Conservation (phyloP, 2,888 invertebrate species). For the Seira ritae region DNA sequence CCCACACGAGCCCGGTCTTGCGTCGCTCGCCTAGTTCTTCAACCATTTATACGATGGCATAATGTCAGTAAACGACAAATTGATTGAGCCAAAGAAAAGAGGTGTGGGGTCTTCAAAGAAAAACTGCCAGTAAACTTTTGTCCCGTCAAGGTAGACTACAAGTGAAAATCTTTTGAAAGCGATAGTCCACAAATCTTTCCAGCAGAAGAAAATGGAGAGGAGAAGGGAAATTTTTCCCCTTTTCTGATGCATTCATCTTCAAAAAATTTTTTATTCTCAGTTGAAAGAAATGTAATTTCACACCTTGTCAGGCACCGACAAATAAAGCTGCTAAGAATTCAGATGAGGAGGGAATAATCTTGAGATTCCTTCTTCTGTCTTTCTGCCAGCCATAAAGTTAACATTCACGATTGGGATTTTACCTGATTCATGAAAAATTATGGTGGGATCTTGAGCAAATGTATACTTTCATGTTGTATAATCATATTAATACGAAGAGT, state of each 20-base stretch:
- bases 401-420: constrained; percentile 66
- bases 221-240: constrained; percentile 25
- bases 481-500: background rate
- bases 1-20: background rate
- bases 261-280: constrained; percentile 50
- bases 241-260: constrained; percentile 43
- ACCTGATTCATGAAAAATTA: constrained; percentile 54
- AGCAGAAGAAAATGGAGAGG: constrained; percentile 17
- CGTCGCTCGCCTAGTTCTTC: no score
- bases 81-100: constrained; percentile 16
- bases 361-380: constrained; percentile 47
- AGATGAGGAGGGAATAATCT: constrained; percentile 23
- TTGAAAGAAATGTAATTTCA: constrained; percentile 72
- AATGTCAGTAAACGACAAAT: background rate
- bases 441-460: constrained; percentile 3
- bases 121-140: background rate
- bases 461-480: background rate
- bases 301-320: constrained; percentile 73
- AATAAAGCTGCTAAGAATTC: constrained; percentile 65
- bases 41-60: no score
- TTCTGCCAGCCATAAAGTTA: constrained; percentile 65
- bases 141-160: constrained; percentile 1
- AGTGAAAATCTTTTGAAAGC: constrained; percentile 29
- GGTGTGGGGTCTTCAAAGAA: background rate
- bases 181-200: constrained; percentile 2